A percentile compares a stretch with the other conserved stretches of the same genome.
Conservation (phyloP, 2,113 vertebrate genomes). For the Chlorodrepanis virens region DNA sequence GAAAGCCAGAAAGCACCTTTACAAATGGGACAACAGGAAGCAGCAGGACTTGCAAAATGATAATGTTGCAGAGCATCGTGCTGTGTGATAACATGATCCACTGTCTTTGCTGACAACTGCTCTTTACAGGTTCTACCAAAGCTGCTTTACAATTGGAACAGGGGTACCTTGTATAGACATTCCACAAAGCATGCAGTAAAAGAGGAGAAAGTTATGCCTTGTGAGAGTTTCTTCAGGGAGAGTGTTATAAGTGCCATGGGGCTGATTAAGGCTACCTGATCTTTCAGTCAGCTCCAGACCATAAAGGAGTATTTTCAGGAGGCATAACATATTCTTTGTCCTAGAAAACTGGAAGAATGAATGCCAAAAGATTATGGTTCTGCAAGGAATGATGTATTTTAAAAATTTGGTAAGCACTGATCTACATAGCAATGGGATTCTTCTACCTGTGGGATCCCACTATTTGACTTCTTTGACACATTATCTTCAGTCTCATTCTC, state of each 20-base stretch:
- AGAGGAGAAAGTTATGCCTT: neutral
- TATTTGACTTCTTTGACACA: neutral
- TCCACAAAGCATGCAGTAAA: neutral
- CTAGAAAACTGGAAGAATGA: neutral
- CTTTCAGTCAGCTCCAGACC: neutral
- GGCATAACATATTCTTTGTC: neutral
- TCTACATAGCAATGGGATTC: neutral
- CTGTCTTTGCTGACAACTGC: neutral
- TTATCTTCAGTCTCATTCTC: neutral
- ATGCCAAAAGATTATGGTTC: neutral
- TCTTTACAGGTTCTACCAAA: constrained; percentile 15
- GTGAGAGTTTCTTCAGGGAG: neutral
- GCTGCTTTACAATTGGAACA: neutral
- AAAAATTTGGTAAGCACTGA: neutral
- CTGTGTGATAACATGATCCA: neutral
- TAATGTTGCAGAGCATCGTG: neutral
- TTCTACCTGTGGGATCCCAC: neutral
- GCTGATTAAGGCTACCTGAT: neutral
- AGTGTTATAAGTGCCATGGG: neutral
- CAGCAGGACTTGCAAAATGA: neutral
- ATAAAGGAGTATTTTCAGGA: neutral
- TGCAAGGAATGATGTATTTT: neutral
- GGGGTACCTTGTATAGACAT: neutral
- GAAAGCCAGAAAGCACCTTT: constrained; percentile 18
- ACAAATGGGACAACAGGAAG: constrained; percentile 9